These are phyloP conservation scores for Cordilura impudica DNA, from an alignment of 2,888 invertebrate species.

Conservation along the genomic window DNA sequence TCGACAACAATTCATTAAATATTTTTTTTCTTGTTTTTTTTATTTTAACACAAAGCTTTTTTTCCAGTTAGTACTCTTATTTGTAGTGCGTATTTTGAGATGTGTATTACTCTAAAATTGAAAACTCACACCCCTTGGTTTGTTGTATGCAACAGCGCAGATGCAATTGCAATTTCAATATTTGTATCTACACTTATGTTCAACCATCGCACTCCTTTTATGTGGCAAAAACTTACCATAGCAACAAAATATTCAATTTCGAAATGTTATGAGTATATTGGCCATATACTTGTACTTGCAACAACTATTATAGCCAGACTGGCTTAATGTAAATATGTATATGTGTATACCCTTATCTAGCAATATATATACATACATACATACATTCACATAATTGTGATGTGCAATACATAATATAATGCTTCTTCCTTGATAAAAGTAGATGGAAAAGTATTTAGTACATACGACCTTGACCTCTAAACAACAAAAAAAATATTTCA, in stretches of 20 bases:
- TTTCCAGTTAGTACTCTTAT: conserved; percentile 16
- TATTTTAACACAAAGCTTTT: conserved; percentile 19
- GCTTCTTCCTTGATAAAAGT: neutral
- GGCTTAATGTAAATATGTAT: too few relatives aligned
- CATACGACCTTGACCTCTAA: conserved; percentile 67
- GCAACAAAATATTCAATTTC: conserved; percentile 46
- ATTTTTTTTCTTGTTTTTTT: neutral
- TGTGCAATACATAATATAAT: neutral
- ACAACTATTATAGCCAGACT: conserved; percentile 19
- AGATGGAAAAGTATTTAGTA: conserved; percentile 3
- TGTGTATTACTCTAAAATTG: conserved; percentile 17
- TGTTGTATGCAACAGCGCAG: conserved; percentile 42
- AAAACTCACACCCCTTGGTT: conserved; percentile 12
- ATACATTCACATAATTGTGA: neutral
- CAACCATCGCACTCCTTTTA: conserved; percentile 24
- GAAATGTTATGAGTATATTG: neutral
- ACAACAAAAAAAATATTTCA: conserved; percentile 45
- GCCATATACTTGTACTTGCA: too few relatives aligned
- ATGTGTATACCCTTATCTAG: neutral
- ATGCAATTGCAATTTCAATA: conserved; percentile 48
- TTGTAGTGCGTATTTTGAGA: neutral
- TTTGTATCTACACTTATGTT: conserved; percentile 9
- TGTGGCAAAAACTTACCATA: conserved; percentile 42
- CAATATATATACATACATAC: neutral
- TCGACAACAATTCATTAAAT: conserved; percentile 16